Percentiles rank a stretch among this genome's conserved stretches.
Evolutionary conservation across 2,113 vertebrate genomes (phyloP).

Genomic region (Catharus fuscescens): DNA sequence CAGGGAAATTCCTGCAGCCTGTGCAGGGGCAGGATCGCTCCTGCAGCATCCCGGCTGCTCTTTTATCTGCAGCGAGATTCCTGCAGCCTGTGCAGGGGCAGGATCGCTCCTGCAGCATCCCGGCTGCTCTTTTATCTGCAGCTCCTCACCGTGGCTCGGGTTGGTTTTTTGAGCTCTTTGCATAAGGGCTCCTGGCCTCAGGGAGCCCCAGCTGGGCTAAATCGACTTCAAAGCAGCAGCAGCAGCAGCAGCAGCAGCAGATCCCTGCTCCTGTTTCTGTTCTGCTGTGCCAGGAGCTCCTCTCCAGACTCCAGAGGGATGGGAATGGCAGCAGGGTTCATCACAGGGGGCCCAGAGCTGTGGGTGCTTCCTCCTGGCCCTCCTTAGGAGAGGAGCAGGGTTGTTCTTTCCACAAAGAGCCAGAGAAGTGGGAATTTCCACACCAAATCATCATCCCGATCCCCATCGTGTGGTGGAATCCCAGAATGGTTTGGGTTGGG

Average conservation of each 20-base stretch:
- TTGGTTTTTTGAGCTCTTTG: not conserved
- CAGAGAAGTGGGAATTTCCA: not conserved
- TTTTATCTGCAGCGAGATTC: too few species aligned
- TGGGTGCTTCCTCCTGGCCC: rapidly evolving
- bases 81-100: not conserved
- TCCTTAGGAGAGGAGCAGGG: not conserved
- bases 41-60: not conserved
- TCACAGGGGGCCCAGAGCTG: rapidly evolving
- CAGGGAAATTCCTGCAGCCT: not conserved
- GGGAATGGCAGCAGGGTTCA: not conserved
- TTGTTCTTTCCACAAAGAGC: not conserved
- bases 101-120: not conserved
- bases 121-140: constrained; percentile 29
- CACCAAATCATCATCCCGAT: not conserved
- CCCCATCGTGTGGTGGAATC: rapidly evolving
- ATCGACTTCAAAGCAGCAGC: constrained; percentile 14
- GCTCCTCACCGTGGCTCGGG: not conserved
- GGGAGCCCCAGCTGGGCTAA: constrained; percentile 24
- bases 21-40: not conserved
- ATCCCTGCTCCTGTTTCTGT: not conserved
- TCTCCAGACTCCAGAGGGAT: not conserved
- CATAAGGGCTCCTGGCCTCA: constrained; percentile 36
- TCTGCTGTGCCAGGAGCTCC: not conserved
- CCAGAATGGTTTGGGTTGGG: not conserved
- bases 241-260: not conserved